Base-by-base conservation (phyloP, 1,140 invertebrate species). In the Himalopsyche phryganea region DNA sequence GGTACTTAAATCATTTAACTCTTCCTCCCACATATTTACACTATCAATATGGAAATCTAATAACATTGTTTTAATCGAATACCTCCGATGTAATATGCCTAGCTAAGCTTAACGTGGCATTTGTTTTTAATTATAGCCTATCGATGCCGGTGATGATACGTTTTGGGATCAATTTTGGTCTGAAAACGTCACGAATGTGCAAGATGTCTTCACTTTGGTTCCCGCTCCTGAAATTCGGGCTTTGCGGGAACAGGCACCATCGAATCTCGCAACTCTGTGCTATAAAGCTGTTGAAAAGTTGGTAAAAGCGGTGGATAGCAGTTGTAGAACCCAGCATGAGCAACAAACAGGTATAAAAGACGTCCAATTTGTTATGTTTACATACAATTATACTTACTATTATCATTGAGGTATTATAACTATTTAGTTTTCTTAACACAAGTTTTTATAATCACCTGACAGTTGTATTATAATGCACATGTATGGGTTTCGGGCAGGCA, bases 151-250 rank as follows among this genome's bases (percentile, higher is more conserved):
- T 50, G 95, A 99, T 76, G 92, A 98, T 66, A 83, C 82, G 57
- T 99, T 99, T 73, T 99, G 97, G 97, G 93, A 97, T 70, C 96
- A 99, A 73, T 98, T 99, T 73, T 98, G 96, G 96, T 91, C 90
- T 5, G 95, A 98, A 65, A 94, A 91, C 74, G 88, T 94, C 1
- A 92, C 92, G 1, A 91, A 85, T 68, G 87, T 97, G 1, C 94
- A 97, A 77, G 97, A 99, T 83, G 91, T 99, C 13, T 99, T 99
- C 70, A 93, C 94, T 5, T 75, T 98, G 57, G 92, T 99, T 42
- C 94, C 96, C 19, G 91, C 95, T 10, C 83, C 88, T 11, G 95
- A 98, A 77, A 96, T 99, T 62, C 81, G 97, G 53, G 87, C 90
- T 11, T 77, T 99, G 50, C 76, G 96, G 11, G 95, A 98, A 79